Base-by-base conservation (phyloP, 2,797 vertebrate species). In the Xerus rutilus region DNA sequence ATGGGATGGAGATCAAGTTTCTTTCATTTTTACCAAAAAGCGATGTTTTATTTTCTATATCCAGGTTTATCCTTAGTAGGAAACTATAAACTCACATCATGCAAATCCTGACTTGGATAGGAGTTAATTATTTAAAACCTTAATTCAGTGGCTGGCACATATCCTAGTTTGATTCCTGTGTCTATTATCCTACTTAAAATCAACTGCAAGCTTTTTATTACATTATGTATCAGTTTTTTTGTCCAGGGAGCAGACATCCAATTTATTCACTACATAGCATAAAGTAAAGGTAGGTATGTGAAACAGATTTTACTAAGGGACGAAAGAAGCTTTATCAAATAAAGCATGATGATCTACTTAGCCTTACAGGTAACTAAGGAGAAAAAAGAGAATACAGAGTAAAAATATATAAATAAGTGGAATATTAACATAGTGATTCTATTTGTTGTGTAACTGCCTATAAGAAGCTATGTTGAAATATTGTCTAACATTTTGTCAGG, bases 401-500 rank as follows among this genome's bases (percentile, higher is more conserved):
- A 54, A 45, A 89, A 95, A 89, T 91, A 54, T 79, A 95, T 93
- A 96, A 96, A 84, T 88, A 91, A 95, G 62, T 54, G 59, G 47
- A 91, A 82, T 77, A 85, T 89, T 96, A 93, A 95, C 93, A 78
- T 49, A 92, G 30, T 95, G 15, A 79, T 87, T 96, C 47, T 94
- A 64, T 94, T 96, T 96, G 39, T 95, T 96, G 77, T 57, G 4
- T 74, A 90, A 90, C 77, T 90, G 78, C 30, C 84, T 93, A 30
- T 82, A 69, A 72, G 69, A 93, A 72, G 79, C 64, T 96, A 95
- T 92, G 49, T 93, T 97, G 96, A 97, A 97, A 97, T 97, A 97
- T 84, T 96, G 84, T 94, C 89, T 96, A 96, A 95, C 93, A 90
- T 96, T 97, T 95, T 96, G 90, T 77, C 97, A 83, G 65, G 84